phyloP scores from a whole-genome alignment of 1,140 invertebrate species.

The Nautilus pompilius region DNA sequence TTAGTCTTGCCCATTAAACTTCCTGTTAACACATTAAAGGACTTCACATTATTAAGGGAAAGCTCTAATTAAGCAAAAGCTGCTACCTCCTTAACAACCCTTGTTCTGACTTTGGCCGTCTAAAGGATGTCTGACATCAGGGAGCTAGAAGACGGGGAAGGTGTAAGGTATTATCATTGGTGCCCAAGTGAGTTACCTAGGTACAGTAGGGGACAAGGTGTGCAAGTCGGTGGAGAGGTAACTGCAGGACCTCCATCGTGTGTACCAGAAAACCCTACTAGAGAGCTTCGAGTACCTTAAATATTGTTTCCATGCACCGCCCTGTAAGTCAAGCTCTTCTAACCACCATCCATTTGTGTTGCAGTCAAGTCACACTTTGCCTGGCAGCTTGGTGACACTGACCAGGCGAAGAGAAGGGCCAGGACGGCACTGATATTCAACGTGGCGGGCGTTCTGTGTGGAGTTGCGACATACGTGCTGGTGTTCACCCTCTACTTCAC shows the following conservation, averaged over 20 bases:
- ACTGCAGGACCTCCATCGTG: background rate
- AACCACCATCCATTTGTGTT: conserved; percentile 9
- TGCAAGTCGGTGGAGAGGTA: too few relatives aligned
- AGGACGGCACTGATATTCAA: conserved; percentile 38
- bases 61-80: too few relatives aligned
- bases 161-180: background rate
- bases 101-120: too few relatives aligned
- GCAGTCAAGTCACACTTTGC: conserved; percentile 45
- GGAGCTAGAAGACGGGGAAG: too few relatives aligned
- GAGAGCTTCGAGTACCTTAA: background rate
- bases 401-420: conserved; percentile 27
- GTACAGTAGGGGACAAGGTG: too few relatives aligned
- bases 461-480: conserved; percentile 36
- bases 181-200: background rate
- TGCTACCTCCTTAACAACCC: too few relatives aligned
- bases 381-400: conserved; percentile 42
- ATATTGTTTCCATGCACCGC: background rate
- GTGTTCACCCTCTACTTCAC: conserved; percentile 38
- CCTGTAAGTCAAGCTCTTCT: conserved; percentile 1
- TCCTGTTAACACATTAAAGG: too few relatives aligned
- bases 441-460: conserved; percentile 33
- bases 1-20: too few relatives aligned
- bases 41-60: too few relatives aligned
- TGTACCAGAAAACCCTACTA: background rate
- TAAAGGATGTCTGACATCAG: too few relatives aligned